Base-by-base conservation (phyloP, 2,797 vertebrate genomes). In the Cryptoblepharus egeriae region DNA sequence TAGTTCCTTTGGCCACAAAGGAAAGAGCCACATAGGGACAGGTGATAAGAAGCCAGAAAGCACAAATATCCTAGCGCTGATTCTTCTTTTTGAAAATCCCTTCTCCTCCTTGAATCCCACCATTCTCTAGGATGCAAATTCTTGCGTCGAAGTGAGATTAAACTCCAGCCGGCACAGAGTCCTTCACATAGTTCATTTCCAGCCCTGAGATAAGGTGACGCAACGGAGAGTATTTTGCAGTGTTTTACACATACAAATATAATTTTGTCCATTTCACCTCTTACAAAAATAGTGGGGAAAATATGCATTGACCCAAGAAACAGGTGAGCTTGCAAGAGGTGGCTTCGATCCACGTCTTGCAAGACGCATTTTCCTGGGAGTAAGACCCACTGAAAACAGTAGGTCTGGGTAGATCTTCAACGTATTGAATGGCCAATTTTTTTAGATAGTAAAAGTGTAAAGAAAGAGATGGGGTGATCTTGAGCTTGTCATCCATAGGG, bases 1-100 rank as follows among this genome's bases (percentile, higher is more conserved):
- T 93, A 93, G 91, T 93, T 92, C 88, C 87, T 91, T 83, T 49
- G 82, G 32, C 60, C 89, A 94, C 94, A 96, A 94, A 91, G 84
- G 84, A 86, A 85, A 90, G 69, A 90, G 83, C 71, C 87, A 91
- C 91, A 93, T 84, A 91, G 85, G 86, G 69, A 79, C 85, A 82
- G 20, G 61, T 75, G 90, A 94, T 92, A 93, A 93, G 92, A 91
- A 88, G 80, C 84, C 64, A 1, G 75, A 85, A 93, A 80, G 78
- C 16, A 28, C 81, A 88, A 92, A 92, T 90, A 93, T 89, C 87
- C 81, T n/a, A n/a, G n/a, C n/a, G n/a, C 88, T 77, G 35, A 18
- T 28, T 32, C 57, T 49, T 30, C 49, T 39, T 24, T 2, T 10
- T 10, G 1, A n/a, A 28, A 26, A 1, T 5, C 10, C 22, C n/a